These are phyloP conservation scores for Battus philenor DNA, from an alignment of 1,140 invertebrate genomes.

Conservation along the genomic window DNA sequence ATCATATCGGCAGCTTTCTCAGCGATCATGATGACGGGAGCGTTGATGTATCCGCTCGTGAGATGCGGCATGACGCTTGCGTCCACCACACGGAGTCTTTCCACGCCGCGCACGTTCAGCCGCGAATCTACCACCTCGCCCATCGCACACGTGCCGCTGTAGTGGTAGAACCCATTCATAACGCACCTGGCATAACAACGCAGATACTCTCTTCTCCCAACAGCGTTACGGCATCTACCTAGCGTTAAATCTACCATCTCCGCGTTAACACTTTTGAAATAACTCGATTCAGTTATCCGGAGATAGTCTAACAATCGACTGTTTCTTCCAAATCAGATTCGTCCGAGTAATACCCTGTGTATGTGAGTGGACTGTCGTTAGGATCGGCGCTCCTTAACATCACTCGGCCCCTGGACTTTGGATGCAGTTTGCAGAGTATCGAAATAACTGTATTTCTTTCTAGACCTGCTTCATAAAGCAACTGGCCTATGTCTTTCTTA, in stretches of 20 bases:
- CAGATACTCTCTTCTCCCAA: constrained; percentile 43
- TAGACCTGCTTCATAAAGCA: constrained; percentile 14
- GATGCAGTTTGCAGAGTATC: constrained; percentile 19
- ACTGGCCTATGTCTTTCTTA: constrained; percentile 19
- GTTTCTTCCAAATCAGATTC: constrained; percentile 19
- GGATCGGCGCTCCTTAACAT: constrained; percentile 21
- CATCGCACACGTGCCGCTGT: constrained; percentile 74
- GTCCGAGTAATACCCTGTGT: constrained; percentile 19
- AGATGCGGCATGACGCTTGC: constrained; percentile 36
- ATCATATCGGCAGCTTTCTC: constrained; percentile 82
- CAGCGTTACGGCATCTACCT: constrained; percentile 4
- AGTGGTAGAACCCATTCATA: constrained; percentile 54
- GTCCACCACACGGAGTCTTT: constrained; percentile 36
- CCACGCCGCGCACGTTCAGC: constrained; percentile 57
- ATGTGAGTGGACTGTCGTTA: constrained; percentile 16
- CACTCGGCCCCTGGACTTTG: constrained; percentile 26
- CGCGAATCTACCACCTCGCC: constrained; percentile 65
- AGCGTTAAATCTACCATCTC: constrained; percentile 21
- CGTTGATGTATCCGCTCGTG: constrained; percentile 81
- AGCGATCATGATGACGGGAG: constrained; percentile 82
- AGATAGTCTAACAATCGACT: constrained; percentile 13
- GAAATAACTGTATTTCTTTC: constrained; percentile 17
- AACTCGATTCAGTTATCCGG: constrained; percentile 76
- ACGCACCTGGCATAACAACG: constrained; percentile 50
- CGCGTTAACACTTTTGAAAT: constrained; percentile 45